phyloP scores from a whole-genome alignment of 2,888 invertebrate genomes.

The Amphiduros pacificus region DNA sequence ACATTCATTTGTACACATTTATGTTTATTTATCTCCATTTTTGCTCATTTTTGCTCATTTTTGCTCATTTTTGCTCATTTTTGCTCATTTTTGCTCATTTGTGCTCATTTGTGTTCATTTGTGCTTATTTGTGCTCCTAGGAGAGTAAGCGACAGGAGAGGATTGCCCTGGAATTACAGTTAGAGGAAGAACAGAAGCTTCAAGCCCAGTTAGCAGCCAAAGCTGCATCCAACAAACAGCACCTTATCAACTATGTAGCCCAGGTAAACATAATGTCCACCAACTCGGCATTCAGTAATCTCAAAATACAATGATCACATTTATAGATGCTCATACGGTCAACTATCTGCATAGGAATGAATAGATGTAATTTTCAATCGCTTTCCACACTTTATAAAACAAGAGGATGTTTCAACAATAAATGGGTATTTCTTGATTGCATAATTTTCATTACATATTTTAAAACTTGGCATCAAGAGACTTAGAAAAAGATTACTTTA shows the following conservation, averaged over 20 bases:
- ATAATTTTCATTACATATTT: too few relatives aligned
- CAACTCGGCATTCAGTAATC: not conserved
- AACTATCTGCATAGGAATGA: not conserved
- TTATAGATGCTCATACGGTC: too few relatives aligned
- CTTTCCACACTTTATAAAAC: too few relatives aligned
- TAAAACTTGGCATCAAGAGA: too few relatives aligned
- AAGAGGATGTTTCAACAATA: too few relatives aligned
- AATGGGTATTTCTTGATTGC: too few relatives aligned
- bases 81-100: not conserved
- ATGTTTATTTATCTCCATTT: not conserved
- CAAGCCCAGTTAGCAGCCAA: constrained; percentile 45
- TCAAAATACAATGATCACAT: too few relatives aligned
- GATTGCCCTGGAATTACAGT: constrained; percentile 41
- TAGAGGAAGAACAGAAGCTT: constrained; percentile 43
- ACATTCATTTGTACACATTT: too few relatives aligned
- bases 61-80: not conserved
- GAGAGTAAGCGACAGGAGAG: constrained; percentile 43
- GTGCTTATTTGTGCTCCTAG: constrained; percentile 4
- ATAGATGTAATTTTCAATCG: too few relatives aligned
- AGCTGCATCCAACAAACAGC: constrained; percentile 40
- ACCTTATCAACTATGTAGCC: constrained; percentile 41
- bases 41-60: not conserved
- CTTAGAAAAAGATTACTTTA: too few relatives aligned
- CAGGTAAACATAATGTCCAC: too few relatives aligned
- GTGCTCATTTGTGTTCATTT: not conserved